phyloP scores from a whole-genome alignment of 1,140 invertebrate species.

The Hylaeus volcanicus region DNA sequence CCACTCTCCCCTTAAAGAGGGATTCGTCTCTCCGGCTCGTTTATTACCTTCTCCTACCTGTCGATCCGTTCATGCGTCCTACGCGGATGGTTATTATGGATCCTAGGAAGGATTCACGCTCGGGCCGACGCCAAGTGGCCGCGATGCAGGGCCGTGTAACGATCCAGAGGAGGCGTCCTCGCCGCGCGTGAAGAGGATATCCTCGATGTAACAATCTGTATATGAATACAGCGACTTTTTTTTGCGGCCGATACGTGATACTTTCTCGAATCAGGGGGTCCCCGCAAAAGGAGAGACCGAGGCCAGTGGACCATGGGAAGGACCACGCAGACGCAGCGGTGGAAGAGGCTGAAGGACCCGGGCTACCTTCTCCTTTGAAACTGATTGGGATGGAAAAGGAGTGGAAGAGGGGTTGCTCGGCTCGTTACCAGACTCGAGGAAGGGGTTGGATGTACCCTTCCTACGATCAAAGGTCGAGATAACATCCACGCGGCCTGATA shows the following conservation, averaged over 20 bases:
- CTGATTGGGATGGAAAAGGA: too few species aligned
- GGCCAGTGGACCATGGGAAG: slow-evolving; percentile 63
- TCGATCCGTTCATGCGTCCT: slow-evolving; percentile 48
- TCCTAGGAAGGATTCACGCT: slow-evolving; percentile 41
- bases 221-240: slow-evolving; percentile 60
- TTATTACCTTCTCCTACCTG: slow-evolving; percentile 15
- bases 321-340: slow-evolving; percentile 34
- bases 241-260: slow-evolving; percentile 64
- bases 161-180: slow-evolving; percentile 16
- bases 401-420: slow-evolving; percentile 39
- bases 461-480: slow-evolving; percentile 57
- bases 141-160: slow-evolving; percentile 7
- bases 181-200: slow-evolving; percentile 37
- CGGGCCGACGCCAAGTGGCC: slow-evolving; percentile 7
- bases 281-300: slow-evolving; percentile 40
- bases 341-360: slow-evolving; percentile 34
- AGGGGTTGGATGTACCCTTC: slow-evolving; percentile 58
- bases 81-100: slow-evolving; percentile 17
- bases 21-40: not conserved
- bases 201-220: slow-evolving; percentile 60
- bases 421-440: slow-evolving; percentile 59
- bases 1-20: not conserved
- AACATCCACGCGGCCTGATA: slow-evolving; percentile 63
- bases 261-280: slow-evolving; percentile 56
- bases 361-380: slow-evolving; percentile 36